A percentile compares a stretch with the other conserved stretches of the same genome.
These are phyloP conservation scores for Struthidea cinerea DNA, from an alignment of 2,113 vertebrate genomes.

Conservation along the genomic window DNA sequence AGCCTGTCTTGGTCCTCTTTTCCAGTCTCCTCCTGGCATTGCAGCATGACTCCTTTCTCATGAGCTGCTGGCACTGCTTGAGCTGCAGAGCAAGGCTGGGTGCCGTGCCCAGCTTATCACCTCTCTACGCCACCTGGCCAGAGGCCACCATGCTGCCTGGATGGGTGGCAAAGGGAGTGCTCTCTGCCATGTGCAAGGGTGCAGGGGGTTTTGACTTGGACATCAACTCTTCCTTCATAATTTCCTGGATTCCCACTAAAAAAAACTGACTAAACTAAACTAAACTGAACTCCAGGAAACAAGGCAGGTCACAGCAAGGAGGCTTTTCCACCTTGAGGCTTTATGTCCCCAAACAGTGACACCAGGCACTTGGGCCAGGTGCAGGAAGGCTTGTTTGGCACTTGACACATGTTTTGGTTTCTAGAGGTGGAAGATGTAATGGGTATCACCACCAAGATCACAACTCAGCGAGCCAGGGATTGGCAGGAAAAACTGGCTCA, in stretches of 20 bases:
- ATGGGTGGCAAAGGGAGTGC: neutral
- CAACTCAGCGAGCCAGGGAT: neutral
- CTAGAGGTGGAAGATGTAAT: neutral
- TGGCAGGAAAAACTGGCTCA: slow-evolving; percentile 21
- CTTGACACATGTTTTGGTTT: neutral
- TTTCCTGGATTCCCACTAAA: neutral
- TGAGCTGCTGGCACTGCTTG: neutral
- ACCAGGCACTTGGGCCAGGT: neutral
- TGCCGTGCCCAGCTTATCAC: neutral
- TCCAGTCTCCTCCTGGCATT: neutral
- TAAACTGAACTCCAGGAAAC: neutral
- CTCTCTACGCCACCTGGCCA: no score
- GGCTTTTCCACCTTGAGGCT: neutral
- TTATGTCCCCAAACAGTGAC: neutral
- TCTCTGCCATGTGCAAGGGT: neutral
- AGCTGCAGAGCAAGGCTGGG: neutral
- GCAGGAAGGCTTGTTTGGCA: neutral
- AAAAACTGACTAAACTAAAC: neutral
- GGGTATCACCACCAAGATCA: neutral
- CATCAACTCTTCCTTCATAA: neutral
- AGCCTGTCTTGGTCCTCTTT: neutral
- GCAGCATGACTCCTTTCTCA: neutral
- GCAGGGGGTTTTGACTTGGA: neutral
- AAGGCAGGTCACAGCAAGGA: neutral
- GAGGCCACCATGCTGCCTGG: neutral